Evolutionary conservation across 2,888 invertebrate genomes (phyloP).

Genomic region (Saturnia pavonia): DNA sequence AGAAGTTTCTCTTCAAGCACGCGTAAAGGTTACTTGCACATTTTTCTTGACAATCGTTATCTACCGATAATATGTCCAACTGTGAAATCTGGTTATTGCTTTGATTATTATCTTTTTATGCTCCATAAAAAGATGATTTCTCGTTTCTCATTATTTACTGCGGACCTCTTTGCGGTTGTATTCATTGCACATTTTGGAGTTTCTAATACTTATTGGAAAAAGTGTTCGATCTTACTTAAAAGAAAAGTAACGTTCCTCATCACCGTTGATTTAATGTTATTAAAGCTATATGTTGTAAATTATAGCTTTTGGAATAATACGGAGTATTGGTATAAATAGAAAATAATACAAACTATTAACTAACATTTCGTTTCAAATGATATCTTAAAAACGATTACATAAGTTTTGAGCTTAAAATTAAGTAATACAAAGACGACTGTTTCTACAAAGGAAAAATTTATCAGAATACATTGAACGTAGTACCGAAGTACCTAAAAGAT

Average conservation of each 20-base stretch:
- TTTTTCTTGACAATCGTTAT: background rate
- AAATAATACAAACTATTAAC: background rate
- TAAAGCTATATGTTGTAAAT: background rate
- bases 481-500: no score
- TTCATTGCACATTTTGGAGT: background rate
- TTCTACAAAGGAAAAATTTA: no score
- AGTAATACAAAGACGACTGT: no score
- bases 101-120: constrained; percentile 1
- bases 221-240: background rate
- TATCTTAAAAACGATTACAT: no score
- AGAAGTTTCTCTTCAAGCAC: background rate
- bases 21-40: background rate
- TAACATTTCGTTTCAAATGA: no score
- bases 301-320: background rate
- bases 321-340: background rate
- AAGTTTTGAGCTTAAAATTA: no score
- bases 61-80: background rate
- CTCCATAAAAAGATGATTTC: background rate
- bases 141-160: background rate
- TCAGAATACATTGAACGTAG: no score
- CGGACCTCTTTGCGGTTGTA: background rate
- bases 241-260: background rate
- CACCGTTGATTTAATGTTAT: background rate
- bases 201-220: background rate
- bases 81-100: background rate